phyloP scores from a whole-genome alignment of 1,140 invertebrate genomes.

The Hyphantria cunea region DNA sequence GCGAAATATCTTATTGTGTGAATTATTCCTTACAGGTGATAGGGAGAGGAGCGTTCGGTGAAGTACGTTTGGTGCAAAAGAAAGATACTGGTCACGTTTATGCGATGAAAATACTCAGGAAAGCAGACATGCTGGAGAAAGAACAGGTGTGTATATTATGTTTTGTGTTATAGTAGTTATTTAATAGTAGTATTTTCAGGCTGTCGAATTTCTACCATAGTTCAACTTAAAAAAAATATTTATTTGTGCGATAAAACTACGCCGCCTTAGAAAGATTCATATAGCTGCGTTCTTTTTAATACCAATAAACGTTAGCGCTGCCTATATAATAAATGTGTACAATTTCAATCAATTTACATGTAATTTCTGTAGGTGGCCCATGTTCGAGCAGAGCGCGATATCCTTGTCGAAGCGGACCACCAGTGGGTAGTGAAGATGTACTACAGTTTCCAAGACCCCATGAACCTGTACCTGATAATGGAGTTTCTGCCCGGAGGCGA shows the following conservation, averaged over 20 bases:
- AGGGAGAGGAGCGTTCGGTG: constrained; percentile 98
- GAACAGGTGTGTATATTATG: constrained; percentile 88
- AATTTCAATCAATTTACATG: too few species aligned
- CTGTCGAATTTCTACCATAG: too few species aligned
- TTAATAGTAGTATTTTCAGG: too few species aligned
- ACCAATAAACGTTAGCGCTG: too few species aligned
- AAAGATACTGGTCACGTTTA: constrained; percentile 99
- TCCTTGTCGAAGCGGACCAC: constrained; percentile 99
- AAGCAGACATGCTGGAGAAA: constrained; percentile 99
- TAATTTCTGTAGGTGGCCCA: constrained; percentile 94
- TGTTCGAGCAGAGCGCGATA: constrained; percentile 98
- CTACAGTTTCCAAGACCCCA: constrained; percentile 99
- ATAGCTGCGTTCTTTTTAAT: too few species aligned
- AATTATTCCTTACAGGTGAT: constrained; percentile 84
- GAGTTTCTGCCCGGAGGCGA: constrained; percentile 99
- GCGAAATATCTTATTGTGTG: too few species aligned
- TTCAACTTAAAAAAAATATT: too few species aligned
- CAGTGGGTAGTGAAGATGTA: constrained; percentile 99
- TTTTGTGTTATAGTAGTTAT: too few species aligned
- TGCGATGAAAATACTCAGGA: constrained; percentile 99
- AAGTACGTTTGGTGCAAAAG: constrained; percentile 99
- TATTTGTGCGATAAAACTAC: too few species aligned
- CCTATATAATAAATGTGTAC: too few species aligned
- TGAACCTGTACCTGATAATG: constrained; percentile 99
- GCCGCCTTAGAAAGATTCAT: too few species aligned